Base-by-base conservation (phyloP, 2,113 vertebrate species). In the Rhadina sibilatrix region DNA sequence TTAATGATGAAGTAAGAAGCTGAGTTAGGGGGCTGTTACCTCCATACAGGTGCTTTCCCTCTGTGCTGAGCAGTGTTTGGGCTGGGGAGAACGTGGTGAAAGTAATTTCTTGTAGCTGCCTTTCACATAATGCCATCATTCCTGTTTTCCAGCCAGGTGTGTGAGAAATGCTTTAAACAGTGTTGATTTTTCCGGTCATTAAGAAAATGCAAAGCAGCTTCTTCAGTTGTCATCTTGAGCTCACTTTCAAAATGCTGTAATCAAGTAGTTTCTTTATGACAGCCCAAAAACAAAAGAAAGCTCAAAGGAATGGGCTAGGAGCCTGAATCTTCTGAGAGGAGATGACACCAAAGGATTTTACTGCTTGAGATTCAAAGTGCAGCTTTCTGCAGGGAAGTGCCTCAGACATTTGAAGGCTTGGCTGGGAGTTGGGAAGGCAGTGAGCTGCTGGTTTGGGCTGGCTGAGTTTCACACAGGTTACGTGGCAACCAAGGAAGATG, bases 131-230 rank as follows among this genome's bases (percentile, higher is more conserved):
- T 46, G 44, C 57, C 78, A 52, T n/a, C 20, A 0, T 75, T 87
- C 84, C 83, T 69, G 70, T 65, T 94, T n/a, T 46, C 93, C 81
- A 72, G 61, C 68, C 84, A 14, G 3, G 49, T 70, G 17, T n/a
- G 47, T 68, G 76, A 89, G 89, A 94, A 85, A 12, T 33, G 54
- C 72, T 94, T 93, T 83, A 38, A 74, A 75, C 69, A 42, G 53
- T 7, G 2, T 69, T 77, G 70, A 30, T 82, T 91, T 77, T 79
- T 61, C 75, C 6, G 15, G 59, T 80, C 70, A 38, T 94, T 81
- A 90, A 23, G 66, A n/a, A 83, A 91, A 90, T 90, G 93, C 90
- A 91, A 94, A 96, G 74, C 78, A 77, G 50, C 49, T 82, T 83
- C 89, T 91, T 93, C 16, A 27, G 53, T 59, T 80, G 64, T 91